Base-by-base conservation (phyloP, 2,113 vertebrate genomes). In the Vicugna pacos region DNA sequence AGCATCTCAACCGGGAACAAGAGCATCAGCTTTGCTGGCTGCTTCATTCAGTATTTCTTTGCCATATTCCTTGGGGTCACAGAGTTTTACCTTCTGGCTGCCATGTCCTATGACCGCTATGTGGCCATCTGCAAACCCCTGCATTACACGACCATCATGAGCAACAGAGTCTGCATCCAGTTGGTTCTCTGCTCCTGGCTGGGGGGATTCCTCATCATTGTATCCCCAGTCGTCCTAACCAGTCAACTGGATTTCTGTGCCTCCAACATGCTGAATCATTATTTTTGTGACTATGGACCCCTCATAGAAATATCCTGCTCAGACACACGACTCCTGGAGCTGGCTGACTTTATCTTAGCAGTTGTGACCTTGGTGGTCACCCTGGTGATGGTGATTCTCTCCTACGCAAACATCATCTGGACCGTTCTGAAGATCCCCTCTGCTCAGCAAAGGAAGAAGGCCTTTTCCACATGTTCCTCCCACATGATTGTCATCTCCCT, bases 61-160 rank as follows among this genome's bases (percentile, higher is more conserved):
- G 93, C 76, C n/a, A 95, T 98, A 75, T 52, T 97, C 4, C 16
- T 97, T 1, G 96, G 93, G 20, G 73, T 94, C 17, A 92, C 96
- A 24, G 98, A 98, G 30, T 96, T 95, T 50, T 97, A 96, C 42
- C 77, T 98, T 7, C 77, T 98, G 48, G 81, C 97, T 42, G 69
- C 96, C 60, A 98, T 98, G 97, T 97, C 98, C 72, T 98, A 97
- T 83, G 97, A 98, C 58, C 83, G 89, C 50, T 98, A 96, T 8
- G 73, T 95, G 35, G 98, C 98, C 50, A 98, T 98, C 46, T 98
- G 98, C 35, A 94, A 81, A 52, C 97, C 98, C 3, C 32, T 98
- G 1, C 95, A 87, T 84, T 98, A 98, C 38, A 38, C 46, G 3
- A 89, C 85, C 62, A 96, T 97, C 22, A 97, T 98, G 97, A 97